Evolutionary conservation across 1,140 invertebrate genomes (phyloP).

Genomic region (Leptoteleia sp.): DNA sequence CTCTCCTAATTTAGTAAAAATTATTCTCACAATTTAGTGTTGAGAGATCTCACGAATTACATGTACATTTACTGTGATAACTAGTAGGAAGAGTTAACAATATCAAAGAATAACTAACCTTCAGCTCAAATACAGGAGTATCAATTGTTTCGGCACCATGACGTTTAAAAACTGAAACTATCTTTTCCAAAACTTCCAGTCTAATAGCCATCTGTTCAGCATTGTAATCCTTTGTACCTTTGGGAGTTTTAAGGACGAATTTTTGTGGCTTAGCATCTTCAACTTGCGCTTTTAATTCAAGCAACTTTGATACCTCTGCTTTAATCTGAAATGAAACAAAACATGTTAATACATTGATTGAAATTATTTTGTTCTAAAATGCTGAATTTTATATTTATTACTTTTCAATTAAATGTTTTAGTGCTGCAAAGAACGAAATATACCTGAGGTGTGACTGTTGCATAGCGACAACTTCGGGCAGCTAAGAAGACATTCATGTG

Average conservation of each 20-base stretch:
- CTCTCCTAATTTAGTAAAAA: too few relatives aligned
- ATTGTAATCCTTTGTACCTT: conserved; percentile 97
- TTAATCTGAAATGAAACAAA: conserved; percentile 84
- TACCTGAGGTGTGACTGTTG: conserved; percentile 75
- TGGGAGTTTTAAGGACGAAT: conserved; percentile 94
- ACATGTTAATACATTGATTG: too few relatives aligned
- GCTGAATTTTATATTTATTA: too few relatives aligned
- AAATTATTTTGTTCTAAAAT: too few relatives aligned
- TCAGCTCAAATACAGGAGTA: conserved; percentile 99
- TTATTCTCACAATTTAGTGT: too few relatives aligned
- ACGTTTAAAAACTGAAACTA: conserved; percentile 94
- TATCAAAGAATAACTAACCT: conserved; percentile 84
- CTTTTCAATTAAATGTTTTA: too few relatives aligned
- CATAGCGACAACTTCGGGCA: conserved; percentile 71
- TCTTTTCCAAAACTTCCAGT: conserved; percentile 93
- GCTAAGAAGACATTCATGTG: conserved; percentile 70
- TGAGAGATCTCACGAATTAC: too few relatives aligned
- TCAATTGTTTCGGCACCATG: conserved; percentile 99
- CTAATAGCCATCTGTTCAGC: conserved; percentile 97
- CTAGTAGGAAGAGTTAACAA: too few relatives aligned
- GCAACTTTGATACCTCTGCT: conserved; percentile 90
- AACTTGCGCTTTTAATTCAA: conserved; percentile 89
- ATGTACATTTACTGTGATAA: too few relatives aligned
- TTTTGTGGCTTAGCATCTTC: conserved; percentile 85
- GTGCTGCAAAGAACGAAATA: conserved; percentile 44